Base-by-base conservation (phyloP, 2,888 invertebrate species). In the Drosophila greeni region DNA sequence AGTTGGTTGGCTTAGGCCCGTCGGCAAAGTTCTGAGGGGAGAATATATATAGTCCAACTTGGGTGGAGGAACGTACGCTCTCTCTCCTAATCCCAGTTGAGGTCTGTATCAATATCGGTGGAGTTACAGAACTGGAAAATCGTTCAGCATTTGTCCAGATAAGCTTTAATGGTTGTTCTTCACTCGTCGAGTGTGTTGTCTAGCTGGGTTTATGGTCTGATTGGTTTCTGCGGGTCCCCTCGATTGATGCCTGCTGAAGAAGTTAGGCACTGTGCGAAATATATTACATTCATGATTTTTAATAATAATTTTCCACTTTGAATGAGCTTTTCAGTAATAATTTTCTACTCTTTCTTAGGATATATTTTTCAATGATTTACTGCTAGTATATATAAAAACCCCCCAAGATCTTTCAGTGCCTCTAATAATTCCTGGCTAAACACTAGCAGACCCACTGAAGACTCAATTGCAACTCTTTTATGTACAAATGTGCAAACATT, bases 1-100 rank as follows among this genome's bases (percentile, higher is more conserved):
- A 81, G 72, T 78, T 76, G 65, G 66, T 64, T 61, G 76, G 72
- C 66, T 37, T 67, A 48, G 8, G 8, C 2, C 57, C 33, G 72
- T 49, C 79, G 79, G 79, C 74, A 74, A 62, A 75, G 69, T 66
- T 82, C 77, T 75, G 69, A 77, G 42, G 31, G 23, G n/a, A 56
- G 18, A 14, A 31, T 29, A 18, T 24, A 24, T 49, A 42, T 24
- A 42, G 24, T 42, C 33, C 45, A 47, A 69, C 81, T 23, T 29
- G 14, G 37, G 24, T 37, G 36, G 6, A 37, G 58, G 58, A 33
- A 34, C 82, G 76, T 70, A 81, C 78, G 82, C 82, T 86, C 45
- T 18, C 76, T 72, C 64, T 62, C 71, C 73, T 87, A 87, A 88
- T 88, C 86, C 87, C 81, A 79, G 84, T 87, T 87, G 87, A 87